Percentiles rank a stretch among this genome's conserved stretches.
Evolutionary conservation across 2,113 vertebrate species (phyloP).

Genomic region (Sterna hirundo): DNA sequence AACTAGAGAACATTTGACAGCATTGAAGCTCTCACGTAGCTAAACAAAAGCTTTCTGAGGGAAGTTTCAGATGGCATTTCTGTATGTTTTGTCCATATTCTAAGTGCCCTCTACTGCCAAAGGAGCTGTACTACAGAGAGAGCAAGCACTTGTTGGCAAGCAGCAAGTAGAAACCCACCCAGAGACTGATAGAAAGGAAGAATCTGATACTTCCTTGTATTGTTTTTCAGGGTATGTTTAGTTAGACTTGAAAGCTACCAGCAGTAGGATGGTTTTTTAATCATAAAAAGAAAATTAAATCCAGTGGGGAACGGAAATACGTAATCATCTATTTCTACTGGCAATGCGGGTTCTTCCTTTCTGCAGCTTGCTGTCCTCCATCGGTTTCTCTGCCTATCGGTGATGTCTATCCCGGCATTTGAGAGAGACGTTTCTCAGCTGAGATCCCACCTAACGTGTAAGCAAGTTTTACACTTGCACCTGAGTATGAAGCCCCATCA

Average conservation of each 20-base stretch:
- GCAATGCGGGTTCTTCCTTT: background rate
- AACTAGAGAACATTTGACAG: conserved; percentile 15
- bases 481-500: accelerated
- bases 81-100: conserved; percentile 77
- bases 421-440: background rate
- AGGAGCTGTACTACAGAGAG: conserved; percentile 57
- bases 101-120: conserved; percentile 83
- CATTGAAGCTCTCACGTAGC: conserved; percentile 50
- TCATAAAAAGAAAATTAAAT: background rate
- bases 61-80: conserved; percentile 61
- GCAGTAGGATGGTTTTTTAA: background rate
- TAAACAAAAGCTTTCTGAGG: conserved; percentile 75
- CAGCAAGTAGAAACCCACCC: conserved; percentile 11
- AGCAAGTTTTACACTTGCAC: background rate
- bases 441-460: accelerated
- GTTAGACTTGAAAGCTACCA: background rate
- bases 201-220: background rate
- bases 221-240: background rate
- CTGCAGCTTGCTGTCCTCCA: background rate
- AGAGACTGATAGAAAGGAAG: background rate
- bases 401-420: background rate
- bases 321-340: background rate
- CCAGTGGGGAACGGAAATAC: background rate
- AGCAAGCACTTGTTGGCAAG: background rate
- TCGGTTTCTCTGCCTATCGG: background rate